Evolutionary conservation across 92 coral and sea anemone species (phyloP).

Genomic region (Plumapathes pennacea): DNA sequence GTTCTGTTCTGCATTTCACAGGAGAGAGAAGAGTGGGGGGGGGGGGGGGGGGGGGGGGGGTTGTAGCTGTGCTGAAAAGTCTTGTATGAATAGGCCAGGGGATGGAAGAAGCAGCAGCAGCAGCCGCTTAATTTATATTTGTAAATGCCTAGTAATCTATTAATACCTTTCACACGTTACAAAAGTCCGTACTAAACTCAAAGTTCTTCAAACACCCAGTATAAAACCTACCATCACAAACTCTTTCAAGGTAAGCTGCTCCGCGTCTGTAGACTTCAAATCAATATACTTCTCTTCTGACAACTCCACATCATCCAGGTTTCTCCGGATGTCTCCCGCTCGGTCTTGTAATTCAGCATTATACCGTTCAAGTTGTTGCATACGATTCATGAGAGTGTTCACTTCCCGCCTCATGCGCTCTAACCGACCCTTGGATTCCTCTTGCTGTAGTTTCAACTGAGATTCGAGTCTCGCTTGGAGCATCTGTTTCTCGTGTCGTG

Average conservation of each 20-base stretch:
- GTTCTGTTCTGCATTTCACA: no score
- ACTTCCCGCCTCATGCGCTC: conserved; percentile 79
- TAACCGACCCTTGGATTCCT: conserved; percentile 78
- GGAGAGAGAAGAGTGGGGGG: no score
- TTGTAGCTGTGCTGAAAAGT: no score
- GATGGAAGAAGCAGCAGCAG: no score
- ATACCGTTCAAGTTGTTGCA: conserved; percentile 79
- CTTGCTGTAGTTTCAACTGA: conserved; percentile 83
- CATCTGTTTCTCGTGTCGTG: conserved; percentile 86
- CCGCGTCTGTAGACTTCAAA: conserved; percentile 69
- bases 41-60: no score
- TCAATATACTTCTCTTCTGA: conserved; percentile 85
- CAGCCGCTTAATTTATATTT: no score
- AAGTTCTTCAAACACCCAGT: no score
- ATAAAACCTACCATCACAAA: conserved; percentile 76
- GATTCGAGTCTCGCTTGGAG: conserved; percentile 94
- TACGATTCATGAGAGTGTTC: conserved; percentile 68
- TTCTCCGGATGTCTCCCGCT: conserved; percentile 73
- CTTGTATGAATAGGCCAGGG: no score
- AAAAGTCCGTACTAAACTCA: no score
- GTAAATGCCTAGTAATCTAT: no score
- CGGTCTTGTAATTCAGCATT: conserved; percentile 81
- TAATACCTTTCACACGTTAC: no score
- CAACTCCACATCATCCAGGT: conserved; percentile 57
- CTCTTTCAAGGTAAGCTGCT: conserved; percentile 73